Evolutionary conservation across 2,888 invertebrate genomes (phyloP).

Genomic region (Caenorhabditis doughertyi): DNA sequence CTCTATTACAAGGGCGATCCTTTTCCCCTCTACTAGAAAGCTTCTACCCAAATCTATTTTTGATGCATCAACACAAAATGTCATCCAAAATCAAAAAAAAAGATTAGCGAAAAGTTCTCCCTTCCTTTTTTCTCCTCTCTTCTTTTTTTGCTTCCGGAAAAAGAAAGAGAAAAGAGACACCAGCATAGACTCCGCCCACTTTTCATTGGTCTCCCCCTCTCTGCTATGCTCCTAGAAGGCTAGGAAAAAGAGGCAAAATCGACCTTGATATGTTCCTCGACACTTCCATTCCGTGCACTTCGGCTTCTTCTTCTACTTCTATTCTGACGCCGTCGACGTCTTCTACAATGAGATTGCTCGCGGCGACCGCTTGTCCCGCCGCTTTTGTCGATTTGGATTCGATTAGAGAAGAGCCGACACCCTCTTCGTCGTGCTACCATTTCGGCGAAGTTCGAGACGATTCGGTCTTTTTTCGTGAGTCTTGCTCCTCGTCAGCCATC

Average conservation of each 20-base stretch:
- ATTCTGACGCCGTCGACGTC: conserved; percentile 3
- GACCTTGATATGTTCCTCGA: conserved; percentile 20
- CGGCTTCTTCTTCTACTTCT: conserved; percentile 13
- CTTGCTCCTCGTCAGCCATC: conserved; percentile 22
- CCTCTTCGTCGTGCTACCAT: not conserved
- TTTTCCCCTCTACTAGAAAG: no score
- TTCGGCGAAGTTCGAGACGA: conserved; percentile 20
- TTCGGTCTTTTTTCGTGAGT: conserved; percentile 36
- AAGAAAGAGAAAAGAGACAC: conserved; percentile 13
- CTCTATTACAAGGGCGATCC: no score
- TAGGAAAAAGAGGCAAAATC: not conserved
- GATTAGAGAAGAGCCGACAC: conserved; percentile 62
- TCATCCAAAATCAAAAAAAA: not conserved
- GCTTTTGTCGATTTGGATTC: conserved; percentile 59
- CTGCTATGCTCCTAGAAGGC: not conserved
- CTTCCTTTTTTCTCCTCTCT: not conserved
- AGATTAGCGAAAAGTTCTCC: not conserved
- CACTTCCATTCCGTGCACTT: conserved; percentile 9
- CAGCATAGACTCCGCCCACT: conserved; percentile 33
- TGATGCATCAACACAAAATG: no score
- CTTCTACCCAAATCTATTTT: no score
- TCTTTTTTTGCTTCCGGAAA: conserved; percentile 7
- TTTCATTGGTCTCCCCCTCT: conserved; percentile 30
- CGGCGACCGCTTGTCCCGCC: conserved; percentile 35
- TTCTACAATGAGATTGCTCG: conserved; percentile 50